Base-by-base conservation (phyloP, 2,888 invertebrate species). In the Campopleginae sp. region DNA sequence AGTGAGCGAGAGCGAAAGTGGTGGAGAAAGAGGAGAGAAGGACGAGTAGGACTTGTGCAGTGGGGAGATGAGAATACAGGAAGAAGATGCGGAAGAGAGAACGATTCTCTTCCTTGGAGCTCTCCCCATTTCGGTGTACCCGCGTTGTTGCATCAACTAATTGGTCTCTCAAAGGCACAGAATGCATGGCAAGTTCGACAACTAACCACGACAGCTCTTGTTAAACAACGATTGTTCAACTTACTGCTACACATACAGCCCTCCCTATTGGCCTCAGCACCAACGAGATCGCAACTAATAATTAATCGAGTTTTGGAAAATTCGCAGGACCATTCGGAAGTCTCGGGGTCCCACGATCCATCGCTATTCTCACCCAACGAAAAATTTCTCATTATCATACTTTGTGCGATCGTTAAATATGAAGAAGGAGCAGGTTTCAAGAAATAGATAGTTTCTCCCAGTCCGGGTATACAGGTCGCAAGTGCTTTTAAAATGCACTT, bases 161-260 rank as follows among this genome's bases (percentile, higher is more conserved):
- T 89, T 90, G 89, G 87, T 87, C 82, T 79, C 86, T 89, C 89
- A 89, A 90, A 90, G 89, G 88, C 83, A 48, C 77, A 82, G 77
- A 87, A 89, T 87, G 65, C 86, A 65, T 33, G 76, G 71, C 82
- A 87, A 89, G 86, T 89, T 89, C 75, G 84, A 81, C 86, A 89
- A 90, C 89, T 89, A 90, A 86, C 89, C 89, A 76, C 89, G 87
- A 86, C 86, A 61, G 70, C 84, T 84, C 84, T 89, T 89, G 89
- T 90, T 89, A 87, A 89, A 87, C 86, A 88, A 88, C 88, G 87
- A 90, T 89, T 90, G 88, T 88, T 88, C 87, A 82, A 86, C 86
- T 89, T 78, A 86, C 71, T 19, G 51, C 54, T 38, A 10, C 38
- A 38, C 23, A 54, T 54, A 10, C 19, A 48, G 10, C 38, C 7